A percentile compares a stretch with the other conserved stretches of the same genome.
Evolutionary conservation across 2,113 vertebrate species (phyloP).

Genomic region (Passer montanus): DNA sequence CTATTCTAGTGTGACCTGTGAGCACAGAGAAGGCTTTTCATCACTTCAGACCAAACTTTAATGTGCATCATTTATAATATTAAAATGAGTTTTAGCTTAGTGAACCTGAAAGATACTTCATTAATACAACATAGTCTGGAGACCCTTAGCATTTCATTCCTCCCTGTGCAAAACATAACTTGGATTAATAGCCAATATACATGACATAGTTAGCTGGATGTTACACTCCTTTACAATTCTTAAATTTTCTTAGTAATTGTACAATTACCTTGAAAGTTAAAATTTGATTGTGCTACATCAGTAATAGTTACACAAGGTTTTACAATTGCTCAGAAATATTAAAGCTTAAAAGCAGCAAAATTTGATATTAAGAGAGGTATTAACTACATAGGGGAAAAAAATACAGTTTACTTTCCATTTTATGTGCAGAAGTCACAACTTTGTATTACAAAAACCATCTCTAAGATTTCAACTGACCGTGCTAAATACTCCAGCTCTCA

Average conservation of each 20-base stretch:
- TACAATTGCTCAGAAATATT: neutral
- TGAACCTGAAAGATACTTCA: neutral
- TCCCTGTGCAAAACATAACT: slow-evolving; percentile 14
- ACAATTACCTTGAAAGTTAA: neutral
- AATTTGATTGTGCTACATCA: neutral
- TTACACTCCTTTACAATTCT: neutral
- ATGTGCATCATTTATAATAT: neutral
- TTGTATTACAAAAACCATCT: neutral
- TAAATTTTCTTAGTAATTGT: neutral
- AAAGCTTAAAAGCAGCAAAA: neutral
- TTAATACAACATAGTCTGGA: neutral
- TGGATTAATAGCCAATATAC: neutral
- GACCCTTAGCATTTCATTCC: neutral
- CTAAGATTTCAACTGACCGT: neutral
- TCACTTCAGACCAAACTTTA: neutral
- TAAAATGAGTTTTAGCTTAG: neutral
- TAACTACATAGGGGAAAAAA: neutral
- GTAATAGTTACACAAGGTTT: neutral
- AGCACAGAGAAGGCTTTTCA: neutral
- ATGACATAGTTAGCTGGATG: neutral
- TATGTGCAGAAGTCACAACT: neutral
- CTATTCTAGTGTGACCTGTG: neutral
- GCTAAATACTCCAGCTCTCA: neutral
- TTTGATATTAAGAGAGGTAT: neutral
- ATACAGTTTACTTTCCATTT: neutral